Base-by-base conservation (phyloP, 2,113 vertebrate genomes). In the Serilophus lunatus region DNA sequence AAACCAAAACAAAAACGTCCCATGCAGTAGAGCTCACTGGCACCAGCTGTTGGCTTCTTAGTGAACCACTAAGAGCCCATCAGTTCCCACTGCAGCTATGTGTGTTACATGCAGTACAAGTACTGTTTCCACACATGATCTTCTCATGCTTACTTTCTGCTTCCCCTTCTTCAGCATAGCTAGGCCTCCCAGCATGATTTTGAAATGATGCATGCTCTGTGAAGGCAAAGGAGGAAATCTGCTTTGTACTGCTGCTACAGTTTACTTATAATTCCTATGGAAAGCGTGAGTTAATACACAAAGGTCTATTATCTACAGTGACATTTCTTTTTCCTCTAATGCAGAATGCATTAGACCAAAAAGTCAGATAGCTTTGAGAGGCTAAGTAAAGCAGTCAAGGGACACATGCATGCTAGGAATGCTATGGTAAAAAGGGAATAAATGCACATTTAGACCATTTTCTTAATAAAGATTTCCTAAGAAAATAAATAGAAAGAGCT, bases 391-490 rank as follows among this genome's bases (percentile, higher is more conserved):
- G 31, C 78, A 84, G 18, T 47, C 23, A 51, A 29, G 44, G 26
- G 12, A 56, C 26, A 44, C 5, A 9, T 24, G 5, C 12, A 3
- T 82, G 28, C 57, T 83, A 26, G 29, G 28, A 95, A 75, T 90
- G n/a, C 26, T 1, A 0, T 35, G 64, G 36, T 89, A 51, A 90
- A 61, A 69, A 19, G 35, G 24, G 92, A 91, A 82, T 78, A 77
- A 86, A 74, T 56, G 42, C 72, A 54, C 7, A 9, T 80, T 87
- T 79, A 88, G 65, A 69, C 50, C 0, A 71, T 83, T 74, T 81
- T 9, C 38, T 86, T 94, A 92, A 88, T 86, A 76, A 94, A 50
- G 25, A 66, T 92, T 90, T 92, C 64, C 65, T 90, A 86, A 54
- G 53, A 72, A 89, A 93, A 91, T 31, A 51, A 80, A 57, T 26